phyloP scores from a whole-genome alignment of 2,113 vertebrate genomes.

The Strix uralensis region DNA sequence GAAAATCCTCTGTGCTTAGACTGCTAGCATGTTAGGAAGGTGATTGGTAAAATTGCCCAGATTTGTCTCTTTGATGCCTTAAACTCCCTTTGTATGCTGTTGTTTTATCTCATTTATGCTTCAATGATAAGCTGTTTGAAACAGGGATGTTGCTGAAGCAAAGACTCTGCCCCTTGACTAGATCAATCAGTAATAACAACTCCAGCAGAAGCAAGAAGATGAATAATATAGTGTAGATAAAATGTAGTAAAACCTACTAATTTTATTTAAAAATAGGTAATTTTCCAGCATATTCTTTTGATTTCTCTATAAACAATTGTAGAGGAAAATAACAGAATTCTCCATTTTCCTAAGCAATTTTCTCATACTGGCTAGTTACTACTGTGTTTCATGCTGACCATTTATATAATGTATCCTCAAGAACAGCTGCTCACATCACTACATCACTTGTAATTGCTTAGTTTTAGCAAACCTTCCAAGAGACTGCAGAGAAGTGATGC shows the following conservation, averaged over 20 bases:
- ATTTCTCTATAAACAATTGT: background rate
- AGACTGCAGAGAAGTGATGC: background rate
- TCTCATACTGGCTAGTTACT: background rate
- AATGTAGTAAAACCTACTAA: background rate
- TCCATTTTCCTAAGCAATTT: background rate
- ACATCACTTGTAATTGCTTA: slow-evolving; percentile 5
- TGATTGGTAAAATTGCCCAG: background rate
- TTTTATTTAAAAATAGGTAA: background rate
- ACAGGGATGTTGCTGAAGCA: background rate
- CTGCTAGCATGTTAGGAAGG: background rate
- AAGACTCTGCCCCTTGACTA: background rate
- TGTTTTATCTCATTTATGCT: background rate
- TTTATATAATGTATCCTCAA: background rate
- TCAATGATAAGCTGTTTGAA: background rate
- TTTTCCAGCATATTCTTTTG: background rate
- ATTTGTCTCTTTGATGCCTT: background rate
- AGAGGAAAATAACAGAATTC: background rate
- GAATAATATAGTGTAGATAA: background rate
- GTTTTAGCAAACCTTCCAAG: background rate
- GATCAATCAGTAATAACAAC: background rate
- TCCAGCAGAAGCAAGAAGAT: background rate
- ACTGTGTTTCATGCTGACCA: background rate
- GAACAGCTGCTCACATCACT: background rate
- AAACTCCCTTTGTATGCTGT: background rate
- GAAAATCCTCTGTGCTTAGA: background rate